phyloP scores from a whole-genome alignment of 1,140 invertebrate genomes.

The Leptopilina boulardi region DNA sequence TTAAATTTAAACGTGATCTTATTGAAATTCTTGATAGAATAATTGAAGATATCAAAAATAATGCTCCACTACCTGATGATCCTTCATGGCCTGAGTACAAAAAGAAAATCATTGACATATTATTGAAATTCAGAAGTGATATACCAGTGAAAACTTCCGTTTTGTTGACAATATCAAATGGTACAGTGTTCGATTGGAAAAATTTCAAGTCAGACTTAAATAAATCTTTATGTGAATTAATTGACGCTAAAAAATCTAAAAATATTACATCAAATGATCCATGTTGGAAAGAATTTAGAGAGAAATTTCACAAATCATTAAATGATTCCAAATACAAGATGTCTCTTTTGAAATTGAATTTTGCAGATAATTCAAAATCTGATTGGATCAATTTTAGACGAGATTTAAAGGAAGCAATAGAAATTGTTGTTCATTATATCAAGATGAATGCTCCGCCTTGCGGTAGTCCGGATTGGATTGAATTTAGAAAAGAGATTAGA shows the following conservation, averaged over 20 bases:
- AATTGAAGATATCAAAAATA: constrained; percentile 35
- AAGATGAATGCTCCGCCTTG: not conserved
- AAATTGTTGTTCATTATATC: not conserved
- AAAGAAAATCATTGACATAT: constrained; percentile 42
- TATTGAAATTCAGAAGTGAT: constrained; percentile 24
- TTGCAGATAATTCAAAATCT: not conserved
- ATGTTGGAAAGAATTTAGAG: not conserved
- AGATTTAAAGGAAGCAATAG: constrained; percentile 46
- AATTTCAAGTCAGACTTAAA: constrained; percentile 25
- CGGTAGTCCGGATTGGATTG: constrained; percentile 19
- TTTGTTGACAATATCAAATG: not conserved
- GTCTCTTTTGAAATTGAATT: not conserved
- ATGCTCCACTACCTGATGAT: constrained; percentile 38
- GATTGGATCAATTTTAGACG: constrained; percentile 55
- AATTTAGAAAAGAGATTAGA: constrained; percentile 4
- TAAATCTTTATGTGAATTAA: constrained; percentile 18
- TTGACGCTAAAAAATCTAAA: constrained; percentile 3
- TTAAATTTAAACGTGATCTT: not conserved
- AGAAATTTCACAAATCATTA: constrained; percentile 1
- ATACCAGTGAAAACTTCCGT: not conserved
- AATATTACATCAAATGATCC: not conserved
- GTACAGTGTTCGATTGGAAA: not conserved
- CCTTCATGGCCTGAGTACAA: constrained; percentile 45
- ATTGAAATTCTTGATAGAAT: not conserved
- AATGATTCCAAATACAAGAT: not conserved